Base-by-base conservation (phyloP, 1,140 invertebrate genomes). In the Leucophenga varia region DNA sequence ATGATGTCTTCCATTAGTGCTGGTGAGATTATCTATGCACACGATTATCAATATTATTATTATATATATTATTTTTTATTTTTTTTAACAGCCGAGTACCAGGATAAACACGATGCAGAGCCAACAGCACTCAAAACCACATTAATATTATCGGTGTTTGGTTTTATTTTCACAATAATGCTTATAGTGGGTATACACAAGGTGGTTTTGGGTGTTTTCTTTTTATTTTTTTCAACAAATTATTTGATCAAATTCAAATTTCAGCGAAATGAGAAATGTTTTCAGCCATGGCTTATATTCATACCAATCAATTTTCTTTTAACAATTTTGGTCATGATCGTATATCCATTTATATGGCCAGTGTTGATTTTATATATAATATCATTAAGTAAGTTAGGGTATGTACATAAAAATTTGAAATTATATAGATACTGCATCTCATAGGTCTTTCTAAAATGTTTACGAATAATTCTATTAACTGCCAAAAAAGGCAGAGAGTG, bases 61-160 rank as follows among this genome's bases (percentile, higher is more conserved):
- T n/a, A n/a, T n/a, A n/a, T n/a, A n/a, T n/a, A n/a, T n/a, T n/a
- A n/a, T n/a, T n/a, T n/a, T n/a, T n/a, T n/a, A n/a, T n/a, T n/a
- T n/a, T 25, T 67, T 32, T 64, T 59, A 16, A 56, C 63, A n/a
- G 44, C 57, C 10, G 63, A 67, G 31, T 68, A 68, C 36, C 49
- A 51, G 10, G n/a, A n/a, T n/a, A n/a, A n/a, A n/a, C 20, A 14
- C 3, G 35, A 3, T 17, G 35, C 9, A 6, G 25, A 35, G 2
- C 20, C 30, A 8, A 38, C 53, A 3, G 64, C 64, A n/a, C 51
- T 65, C 2, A 67, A 67, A 35, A 57, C 56, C 8, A 68, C 64
- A 13, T 59, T 68, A 54, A 47, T 67, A 2, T 67, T 67, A 12
- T 54, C 56, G 3, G 68, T 63, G 28, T 67, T 67, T n/a, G 63